Evolutionary conservation across 37 sponge, comb jelly and placozoan genomes (phyloP).

Genomic region (Chondrosia reniformis): DNA sequence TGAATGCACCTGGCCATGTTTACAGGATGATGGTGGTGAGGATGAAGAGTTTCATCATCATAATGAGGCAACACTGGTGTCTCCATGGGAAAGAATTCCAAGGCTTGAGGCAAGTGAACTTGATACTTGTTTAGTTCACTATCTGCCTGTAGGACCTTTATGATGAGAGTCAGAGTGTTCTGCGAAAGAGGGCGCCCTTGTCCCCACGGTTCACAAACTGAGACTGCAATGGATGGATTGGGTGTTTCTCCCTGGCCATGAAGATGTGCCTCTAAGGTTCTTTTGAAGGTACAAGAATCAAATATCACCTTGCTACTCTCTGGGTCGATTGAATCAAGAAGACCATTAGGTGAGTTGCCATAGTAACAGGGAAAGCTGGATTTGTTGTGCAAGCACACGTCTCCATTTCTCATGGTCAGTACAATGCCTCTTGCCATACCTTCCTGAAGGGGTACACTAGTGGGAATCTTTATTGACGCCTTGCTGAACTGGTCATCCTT

Average conservation of each 20-base stretch:
- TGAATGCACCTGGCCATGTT: too few species aligned
- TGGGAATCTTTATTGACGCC: too few species aligned
- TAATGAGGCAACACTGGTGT: too few species aligned
- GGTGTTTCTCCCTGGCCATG: constrained; percentile 35
- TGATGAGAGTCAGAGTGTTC: constrained; percentile 47
- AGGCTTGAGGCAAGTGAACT: neutral
- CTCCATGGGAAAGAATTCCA: too few species aligned
- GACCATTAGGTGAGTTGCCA: constrained; percentile 25
- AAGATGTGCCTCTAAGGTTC: constrained; percentile 35
- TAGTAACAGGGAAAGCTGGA: constrained; percentile 32
- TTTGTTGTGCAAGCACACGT: constrained; percentile 47
- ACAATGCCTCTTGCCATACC: constrained; percentile 49
- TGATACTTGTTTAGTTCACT: constrained; percentile 35
- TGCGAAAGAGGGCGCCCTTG: constrained; percentile 54
- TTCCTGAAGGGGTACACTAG: too few species aligned
- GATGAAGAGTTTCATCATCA: too few species aligned
- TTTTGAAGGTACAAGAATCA: constrained; percentile 53
- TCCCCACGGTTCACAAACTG: constrained; percentile 82
- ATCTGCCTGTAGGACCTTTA: constrained; percentile 50
- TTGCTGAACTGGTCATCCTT: too few species aligned
- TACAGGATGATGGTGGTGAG: too few species aligned
- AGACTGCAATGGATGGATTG: constrained; percentile 49
- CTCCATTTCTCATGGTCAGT: constrained; percentile 29
- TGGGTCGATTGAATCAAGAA: constrained; percentile 21
- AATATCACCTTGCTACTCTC: constrained; percentile 48